These are phyloP conservation scores for Empidonax alnorum DNA, from an alignment of 2,113 vertebrate genomes.

Conservation along the genomic window DNA sequence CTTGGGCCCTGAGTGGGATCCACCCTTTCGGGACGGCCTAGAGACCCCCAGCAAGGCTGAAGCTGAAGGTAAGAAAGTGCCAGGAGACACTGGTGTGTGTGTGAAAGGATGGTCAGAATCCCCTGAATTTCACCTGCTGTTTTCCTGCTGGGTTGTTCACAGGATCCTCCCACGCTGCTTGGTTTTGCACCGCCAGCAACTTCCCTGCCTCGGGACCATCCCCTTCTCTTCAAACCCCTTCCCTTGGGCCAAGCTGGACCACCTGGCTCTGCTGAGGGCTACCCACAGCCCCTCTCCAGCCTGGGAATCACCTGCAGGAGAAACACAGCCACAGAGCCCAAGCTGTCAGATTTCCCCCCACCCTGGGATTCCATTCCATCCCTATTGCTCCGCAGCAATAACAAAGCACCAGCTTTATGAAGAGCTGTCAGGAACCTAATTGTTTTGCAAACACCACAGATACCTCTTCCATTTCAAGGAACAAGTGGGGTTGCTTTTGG, in stretches of 20 bases:
- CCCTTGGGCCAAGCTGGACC: neutral
- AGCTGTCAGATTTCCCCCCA: neutral
- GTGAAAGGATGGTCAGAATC: rapidly evolving
- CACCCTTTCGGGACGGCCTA: neutral
- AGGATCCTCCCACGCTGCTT: neutral
- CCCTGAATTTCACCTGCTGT: neutral
- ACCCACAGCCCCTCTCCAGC: rapidly evolving
- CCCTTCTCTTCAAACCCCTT: neutral
- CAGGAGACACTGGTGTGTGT: rapidly evolving
- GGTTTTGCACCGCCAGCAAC: neutral
- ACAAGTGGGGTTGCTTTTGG: conserved; percentile 27
- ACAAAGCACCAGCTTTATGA: neutral
- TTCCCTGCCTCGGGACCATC: rapidly evolving
- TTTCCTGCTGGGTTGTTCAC: neutral
- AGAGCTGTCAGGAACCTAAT: neutral
- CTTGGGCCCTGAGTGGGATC: no score
- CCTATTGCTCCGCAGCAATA: neutral
- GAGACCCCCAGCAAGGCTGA: neutral
- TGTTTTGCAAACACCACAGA: conserved; percentile 23
- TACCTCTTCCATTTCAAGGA: conserved; percentile 52
- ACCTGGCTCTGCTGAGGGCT: neutral
- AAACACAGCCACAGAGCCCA: neutral
- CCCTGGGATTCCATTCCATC: neutral
- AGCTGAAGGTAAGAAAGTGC: rapidly evolving
- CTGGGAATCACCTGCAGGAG: neutral